phyloP scores from a whole-genome alignment of 1,140 invertebrate species.

The Colletes gigas region DNA sequence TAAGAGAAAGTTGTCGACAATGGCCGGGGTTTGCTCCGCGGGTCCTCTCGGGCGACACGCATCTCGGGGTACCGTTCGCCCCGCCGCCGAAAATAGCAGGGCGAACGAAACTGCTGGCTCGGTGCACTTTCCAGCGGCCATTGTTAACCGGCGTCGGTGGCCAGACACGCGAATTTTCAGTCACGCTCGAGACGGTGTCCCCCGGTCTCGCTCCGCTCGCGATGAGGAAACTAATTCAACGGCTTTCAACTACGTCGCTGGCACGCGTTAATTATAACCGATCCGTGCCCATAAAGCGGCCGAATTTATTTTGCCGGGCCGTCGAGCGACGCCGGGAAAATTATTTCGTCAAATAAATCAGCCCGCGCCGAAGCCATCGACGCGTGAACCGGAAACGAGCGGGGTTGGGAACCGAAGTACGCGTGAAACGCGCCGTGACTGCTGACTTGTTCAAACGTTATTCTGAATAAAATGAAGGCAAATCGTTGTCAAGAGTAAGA shows the following conservation, averaged over 20 bases:
- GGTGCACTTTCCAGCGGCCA: constrained; percentile 46
- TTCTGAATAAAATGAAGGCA: too few species aligned
- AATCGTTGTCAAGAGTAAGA: background rate
- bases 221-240: constrained; percentile 28
- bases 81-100: constrained; percentile 46
- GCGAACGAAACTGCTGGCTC: constrained; percentile 33
- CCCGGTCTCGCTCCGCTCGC: background rate
- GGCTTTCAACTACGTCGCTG: background rate
- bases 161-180: constrained; percentile 56
- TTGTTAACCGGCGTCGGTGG: constrained; percentile 35
- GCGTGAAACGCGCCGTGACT: background rate
- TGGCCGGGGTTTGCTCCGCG: constrained; percentile 25
- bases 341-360: constrained; percentile 46
- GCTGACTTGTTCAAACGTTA: background rate
- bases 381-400: background rate
- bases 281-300: constrained; percentile 35
- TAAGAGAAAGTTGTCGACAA: constrained; percentile 51
- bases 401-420: background rate
- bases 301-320: constrained; percentile 30
- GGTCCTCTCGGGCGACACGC: constrained; percentile 14
- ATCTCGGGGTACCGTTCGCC: constrained; percentile 1
- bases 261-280: constrained; percentile 46
- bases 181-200: constrained; percentile 37
- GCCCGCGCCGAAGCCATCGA: background rate
- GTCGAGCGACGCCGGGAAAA: background rate